These are phyloP conservation scores for Schizotus pectinicornis DNA, from an alignment of 2,888 invertebrate genomes.

Conservation along the genomic window DNA sequence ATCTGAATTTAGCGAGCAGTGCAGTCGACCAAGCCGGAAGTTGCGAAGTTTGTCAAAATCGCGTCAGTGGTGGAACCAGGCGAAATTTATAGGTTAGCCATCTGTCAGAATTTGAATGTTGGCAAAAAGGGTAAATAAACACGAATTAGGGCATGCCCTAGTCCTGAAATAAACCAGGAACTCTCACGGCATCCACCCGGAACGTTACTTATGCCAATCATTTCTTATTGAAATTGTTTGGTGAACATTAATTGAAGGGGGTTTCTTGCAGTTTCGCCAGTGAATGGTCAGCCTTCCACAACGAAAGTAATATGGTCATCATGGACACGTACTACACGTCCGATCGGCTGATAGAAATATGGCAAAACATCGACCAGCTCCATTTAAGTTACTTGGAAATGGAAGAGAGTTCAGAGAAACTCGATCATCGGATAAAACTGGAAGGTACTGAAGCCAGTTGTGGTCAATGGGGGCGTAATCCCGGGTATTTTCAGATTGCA, in stretches of 20 bases:
- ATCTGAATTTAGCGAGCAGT: too few species aligned
- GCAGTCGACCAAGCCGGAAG: too few species aligned
- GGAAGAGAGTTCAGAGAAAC: slow-evolving; percentile 79
- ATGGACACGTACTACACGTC: slow-evolving; percentile 62
- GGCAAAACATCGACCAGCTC: slow-evolving; percentile 74
- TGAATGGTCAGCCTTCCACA: background rate
- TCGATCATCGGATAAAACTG: slow-evolving; percentile 76
- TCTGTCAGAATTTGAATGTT: slow-evolving; percentile 17
- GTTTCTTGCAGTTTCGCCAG: background rate
- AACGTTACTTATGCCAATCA: background rate
- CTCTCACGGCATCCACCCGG: background rate
- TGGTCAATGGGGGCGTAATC: slow-evolving; percentile 1
- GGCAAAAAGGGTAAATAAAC: slow-evolving; percentile 8
- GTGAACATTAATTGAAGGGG: background rate
- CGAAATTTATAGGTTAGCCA: slow-evolving; percentile 17
- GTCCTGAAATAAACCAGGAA: background rate
- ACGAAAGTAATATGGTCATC: slow-evolving; percentile 52
- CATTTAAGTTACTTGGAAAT: slow-evolving; percentile 82
- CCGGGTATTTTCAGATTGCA: slow-evolving; percentile 66
- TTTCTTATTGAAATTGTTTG: background rate
- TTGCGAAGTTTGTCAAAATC: too few species aligned
- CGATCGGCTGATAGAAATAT: slow-evolving; percentile 70
- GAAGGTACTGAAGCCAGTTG: slow-evolving; percentile 66
- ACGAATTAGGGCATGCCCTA: slow-evolving; percentile 9
- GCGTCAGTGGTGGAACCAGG: too few species aligned